Base-by-base conservation (phyloP, 2,888 invertebrate species). In the Andrena dorsata region DNA sequence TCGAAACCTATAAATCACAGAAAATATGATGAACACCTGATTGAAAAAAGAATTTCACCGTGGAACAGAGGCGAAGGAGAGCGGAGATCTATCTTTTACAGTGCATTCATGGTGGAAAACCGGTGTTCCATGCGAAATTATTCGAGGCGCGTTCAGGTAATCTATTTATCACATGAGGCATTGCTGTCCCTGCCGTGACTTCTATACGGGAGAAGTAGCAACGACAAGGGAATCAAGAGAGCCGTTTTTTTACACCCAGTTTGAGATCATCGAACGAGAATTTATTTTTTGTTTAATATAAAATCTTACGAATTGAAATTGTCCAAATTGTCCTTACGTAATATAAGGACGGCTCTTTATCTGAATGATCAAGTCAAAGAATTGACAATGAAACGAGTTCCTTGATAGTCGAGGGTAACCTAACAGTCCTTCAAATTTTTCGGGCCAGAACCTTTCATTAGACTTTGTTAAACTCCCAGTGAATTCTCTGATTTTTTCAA, bases 151-250 rank as follows among this genome's bases (percentile, higher is more conserved):
- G 83, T 82, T 3, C 73, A 53, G 61, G 72, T 83, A 76, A 83
- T 83, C 82, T 82, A 82, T 83, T 83, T 83, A 83, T 83, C 83
- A 74, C 76, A 73, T 56, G 82, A 76, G 56, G 70, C 81, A 73
- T 81, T 41, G 76, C 76, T 73, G 76, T 69, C 47, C 70, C 20
- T 66, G 70, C 35, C 76, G 53, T 80, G 69, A 73, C 81, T 74
- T 80, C 68, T 80, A 82, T 78, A 41, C 60, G 20, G 16, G 61
- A 66, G 51, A 73, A 13, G 61, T 16, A 70, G 26, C 49, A 56
- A 56, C 26, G 73, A 23, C n/a, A 26, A 26, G 26, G 51, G 64
- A 68, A 66, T 58, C 65, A 28, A 58, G 6, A 35, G 23, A 49
- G 23, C 5, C 2, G 1, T 56, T 23, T 23, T 56, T 23, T 56